Evolutionary conservation across 2,113 vertebrate genomes (phyloP), one percentile per base, ranked within the genome.

Genomic region (Gavia stellata): DNA sequence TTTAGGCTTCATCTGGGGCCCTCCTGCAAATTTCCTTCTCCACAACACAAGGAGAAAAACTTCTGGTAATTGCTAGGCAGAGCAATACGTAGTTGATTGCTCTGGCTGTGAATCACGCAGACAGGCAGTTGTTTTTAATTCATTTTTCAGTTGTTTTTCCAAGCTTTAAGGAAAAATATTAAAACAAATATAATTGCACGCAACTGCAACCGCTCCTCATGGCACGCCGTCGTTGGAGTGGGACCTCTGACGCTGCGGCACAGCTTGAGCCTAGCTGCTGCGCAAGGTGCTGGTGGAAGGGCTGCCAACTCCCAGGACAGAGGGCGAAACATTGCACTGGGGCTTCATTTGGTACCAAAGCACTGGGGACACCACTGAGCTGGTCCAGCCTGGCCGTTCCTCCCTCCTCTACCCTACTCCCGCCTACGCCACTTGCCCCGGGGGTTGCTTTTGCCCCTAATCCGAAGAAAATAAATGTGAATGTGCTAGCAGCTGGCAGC

Each of bases 151-250:
- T 52, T 72, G 66, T 40, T 88, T 93, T 82, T 79, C 33, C 90
- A 93, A 90, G 61, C 74, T 90, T 88, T 61, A 40, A 94, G 86
- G 72, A 55, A 94, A 92, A 91, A 62, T 28, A 92, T 47, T 92
- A 59, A 70, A 91, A 52, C 40, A 59, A 79, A 86, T 10, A 20
- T 53, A 66, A 40, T 10, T 74, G 47, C 47, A 52, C 0, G 0
- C 26, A 56, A 34, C 42, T 59, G 47, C 25, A 34, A 55, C 83
- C 1, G 1, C 68, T 70, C 67, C 45, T 81, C 42, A 40, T 19
- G 33, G 18, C 33, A 47, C 3, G 0, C 53, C 53, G 6, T 25
- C 3, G 1, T 8, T 6, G 7, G 63, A 53, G 55, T 31, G 0
- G 0, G 55, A 55, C 12, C 68, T 67, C 56, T 52, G 61, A 10